Base-by-base conservation (phyloP, 2,113 vertebrate species). In the Chaetodon trifascialis region DNA sequence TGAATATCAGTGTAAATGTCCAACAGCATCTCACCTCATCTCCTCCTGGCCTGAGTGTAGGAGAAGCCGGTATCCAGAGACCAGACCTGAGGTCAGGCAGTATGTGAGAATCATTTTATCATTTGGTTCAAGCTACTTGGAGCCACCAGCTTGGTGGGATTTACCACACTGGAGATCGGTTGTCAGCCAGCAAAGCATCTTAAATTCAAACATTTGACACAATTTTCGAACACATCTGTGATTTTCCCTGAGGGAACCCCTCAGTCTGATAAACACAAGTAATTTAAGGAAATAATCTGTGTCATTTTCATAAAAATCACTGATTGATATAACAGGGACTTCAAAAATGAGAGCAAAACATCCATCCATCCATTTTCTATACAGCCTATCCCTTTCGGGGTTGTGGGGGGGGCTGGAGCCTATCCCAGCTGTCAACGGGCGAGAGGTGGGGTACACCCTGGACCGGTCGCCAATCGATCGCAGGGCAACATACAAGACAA, bases 21-120 rank as follows among this genome's bases (percentile, higher is more conserved):
- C 79, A 89, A 84, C 90, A 91, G 74, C 52, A 73, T 93, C 82
- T 91, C 90, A 89, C 85, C 80, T 92, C 83, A 86, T 88, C 85
- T 38, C 86, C 78, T 52, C 68, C 79, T 51, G 62, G 70, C 47
- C 34, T 6, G 34, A 25, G 74, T 17, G 65, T 30, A 63, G 47
- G 14, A 67, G 44, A 73, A 36, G 23, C 21, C 11, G 8, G 23
- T 15, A 38, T 77, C 63, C 54, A 77, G 83, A 65, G 67, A 72
- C 30, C 79, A 66, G 75, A 71, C 52, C 76, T 74, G 72, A 77
- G 85, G 72, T 79, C 70, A 55, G 75, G 60, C 14, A 17, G 38
- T 65, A 17, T 75, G 65, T 17, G 36, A 69, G 34, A 63, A 68
- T 80, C 16, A 63, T 70, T 80, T 78, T 52, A 63, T 78, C 51